phyloP scores from a whole-genome alignment of 2,888 invertebrate species.

The Schizaphis graminum region DNA sequence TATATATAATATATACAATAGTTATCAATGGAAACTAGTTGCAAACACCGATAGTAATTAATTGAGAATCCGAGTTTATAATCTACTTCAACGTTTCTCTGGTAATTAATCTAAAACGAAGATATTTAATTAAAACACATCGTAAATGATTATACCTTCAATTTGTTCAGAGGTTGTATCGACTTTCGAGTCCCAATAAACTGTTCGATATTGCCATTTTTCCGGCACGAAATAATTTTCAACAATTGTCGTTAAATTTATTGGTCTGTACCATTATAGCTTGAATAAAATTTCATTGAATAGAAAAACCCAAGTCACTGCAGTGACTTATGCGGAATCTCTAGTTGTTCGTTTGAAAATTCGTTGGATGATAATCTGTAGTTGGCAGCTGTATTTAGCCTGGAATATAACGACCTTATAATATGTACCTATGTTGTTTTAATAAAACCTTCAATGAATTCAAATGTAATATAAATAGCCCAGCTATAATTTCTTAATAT shows the following conservation, averaged over 20 bases:
- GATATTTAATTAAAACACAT: neutral
- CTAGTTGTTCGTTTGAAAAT: neutral
- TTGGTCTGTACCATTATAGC: neutral
- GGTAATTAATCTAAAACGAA: neutral
- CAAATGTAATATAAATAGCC: too few relatives aligned
- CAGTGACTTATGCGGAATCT: neutral
- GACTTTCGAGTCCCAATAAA: neutral
- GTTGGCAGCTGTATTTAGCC: neutral
- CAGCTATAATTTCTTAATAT: too few relatives aligned
- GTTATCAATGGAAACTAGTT: neutral
- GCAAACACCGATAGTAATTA: neutral
- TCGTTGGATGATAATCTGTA: neutral
- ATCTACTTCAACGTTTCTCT: neutral
- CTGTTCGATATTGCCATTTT: neutral
- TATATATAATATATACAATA: neutral
- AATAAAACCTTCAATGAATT: too few relatives aligned
- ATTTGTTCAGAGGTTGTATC: neutral
- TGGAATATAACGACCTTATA: too few relatives aligned
- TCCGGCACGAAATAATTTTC: neutral
- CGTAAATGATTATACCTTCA: neutral
- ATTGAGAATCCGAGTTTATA: neutral
- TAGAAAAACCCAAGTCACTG: neutral
- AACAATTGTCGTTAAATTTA: neutral
- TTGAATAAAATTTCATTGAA: neutral
- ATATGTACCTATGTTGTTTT: too few relatives aligned